Evolutionary conservation across 2,888 invertebrate species (phyloP).

Genomic region (Euzophera pinguis): DNA sequence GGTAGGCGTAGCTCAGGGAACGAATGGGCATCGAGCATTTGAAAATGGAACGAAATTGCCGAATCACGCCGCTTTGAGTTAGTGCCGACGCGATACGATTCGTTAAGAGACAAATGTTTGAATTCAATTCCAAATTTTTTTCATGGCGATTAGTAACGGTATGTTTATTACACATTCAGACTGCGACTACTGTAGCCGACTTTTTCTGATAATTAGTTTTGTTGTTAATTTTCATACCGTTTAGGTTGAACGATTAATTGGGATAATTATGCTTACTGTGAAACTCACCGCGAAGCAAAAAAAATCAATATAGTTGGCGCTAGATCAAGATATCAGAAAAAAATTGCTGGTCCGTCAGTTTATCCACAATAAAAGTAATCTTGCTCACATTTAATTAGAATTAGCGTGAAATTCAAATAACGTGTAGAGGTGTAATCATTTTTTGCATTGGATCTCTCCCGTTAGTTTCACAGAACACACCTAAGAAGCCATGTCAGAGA

Average conservation of each 20-base stretch:
- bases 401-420: not conserved
- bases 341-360: not conserved
- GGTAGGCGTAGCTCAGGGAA: slow-evolving; percentile 76
- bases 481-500: not conserved
- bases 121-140: slow-evolving; percentile 75
- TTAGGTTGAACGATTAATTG: slow-evolving; percentile 35
- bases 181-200: slow-evolving; percentile 55
- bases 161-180: slow-evolving; percentile 59
- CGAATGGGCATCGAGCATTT: slow-evolving; percentile 77
- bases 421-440: too few species aligned
- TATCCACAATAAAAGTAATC: not conserved
- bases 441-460: not conserved
- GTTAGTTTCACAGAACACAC: not conserved
- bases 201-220: slow-evolving; percentile 61
- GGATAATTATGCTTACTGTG: slow-evolving; percentile 18
- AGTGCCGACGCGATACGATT: slow-evolving; percentile 73
- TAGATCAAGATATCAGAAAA: not conserved
- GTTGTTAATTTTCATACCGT: slow-evolving; percentile 52
- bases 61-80: slow-evolving; percentile 75
- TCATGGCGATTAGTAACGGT: slow-evolving; percentile 68
- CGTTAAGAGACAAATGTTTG: slow-evolving; percentile 79
- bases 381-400: not conserved
- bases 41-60: slow-evolving; percentile 69
- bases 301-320: not conserved
- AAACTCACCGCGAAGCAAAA: not conserved